A percentile compares a stretch with the other conserved stretches of the same genome.
Conservation (phyloP, 2,888 invertebrate genomes). For the Eupithecia exiguata region DNA sequence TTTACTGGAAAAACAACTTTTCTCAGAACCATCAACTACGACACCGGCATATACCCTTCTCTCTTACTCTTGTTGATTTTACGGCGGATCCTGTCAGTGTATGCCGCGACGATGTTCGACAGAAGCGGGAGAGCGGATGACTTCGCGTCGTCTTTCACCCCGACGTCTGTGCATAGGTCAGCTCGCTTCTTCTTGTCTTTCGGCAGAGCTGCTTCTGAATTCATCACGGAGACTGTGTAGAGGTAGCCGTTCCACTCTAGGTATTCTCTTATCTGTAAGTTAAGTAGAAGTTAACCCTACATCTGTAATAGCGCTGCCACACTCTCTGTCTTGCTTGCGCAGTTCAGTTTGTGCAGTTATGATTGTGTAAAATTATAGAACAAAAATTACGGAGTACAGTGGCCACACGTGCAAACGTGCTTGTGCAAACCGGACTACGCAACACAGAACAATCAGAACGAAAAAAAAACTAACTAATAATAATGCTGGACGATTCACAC, state of each 20-base stretch:
- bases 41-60: slow-evolving; percentile 35
- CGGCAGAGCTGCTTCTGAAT: slow-evolving; percentile 75
- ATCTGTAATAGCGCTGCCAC: no score
- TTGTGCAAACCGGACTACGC: no score
- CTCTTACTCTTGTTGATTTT: slow-evolving; percentile 70
- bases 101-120: slow-evolving; percentile 81
- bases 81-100: slow-evolving; percentile 76
- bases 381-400: no score
- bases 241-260: slow-evolving; percentile 88
- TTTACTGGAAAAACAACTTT: background rate
- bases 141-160: slow-evolving; percentile 80
- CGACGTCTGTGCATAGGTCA: slow-evolving; percentile 73
- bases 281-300: no score
- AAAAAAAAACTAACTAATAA: no score
- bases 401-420: no score
- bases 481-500: no score
- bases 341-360: no score
- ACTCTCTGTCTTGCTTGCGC: no score
- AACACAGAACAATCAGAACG: no score
- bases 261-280: slow-evolving; percentile 79
- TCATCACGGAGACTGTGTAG: slow-evolving; percentile 84
- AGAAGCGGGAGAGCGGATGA: slow-evolving; percentile 79
- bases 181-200: slow-evolving; percentile 57
- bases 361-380: no score
- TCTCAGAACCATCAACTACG: background rate